Evolutionary conservation across 2,888 invertebrate species (phyloP).

Genomic region (Ypsolopha sequella): DNA sequence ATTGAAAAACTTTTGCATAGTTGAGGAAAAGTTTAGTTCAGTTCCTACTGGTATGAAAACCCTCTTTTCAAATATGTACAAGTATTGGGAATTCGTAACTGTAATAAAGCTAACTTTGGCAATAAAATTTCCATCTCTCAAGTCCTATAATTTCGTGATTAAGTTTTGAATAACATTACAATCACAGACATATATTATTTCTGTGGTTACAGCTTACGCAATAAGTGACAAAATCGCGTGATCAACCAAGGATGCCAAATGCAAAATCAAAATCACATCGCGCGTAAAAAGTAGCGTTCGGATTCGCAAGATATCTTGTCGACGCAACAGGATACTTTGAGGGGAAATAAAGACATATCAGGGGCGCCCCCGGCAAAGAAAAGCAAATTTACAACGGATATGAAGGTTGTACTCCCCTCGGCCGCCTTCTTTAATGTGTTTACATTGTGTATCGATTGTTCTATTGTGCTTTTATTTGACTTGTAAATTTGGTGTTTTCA

Average conservation of each 20-base stretch:
- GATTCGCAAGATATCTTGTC: constrained; percentile 17
- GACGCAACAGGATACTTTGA: constrained; percentile 62
- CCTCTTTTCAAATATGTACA: no score
- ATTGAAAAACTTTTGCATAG: no score
- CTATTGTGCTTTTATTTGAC: constrained; percentile 65
- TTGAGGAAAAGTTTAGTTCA: no score
- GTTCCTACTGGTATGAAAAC: no score
- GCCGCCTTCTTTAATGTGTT: constrained; percentile 44
- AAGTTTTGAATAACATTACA: no score
- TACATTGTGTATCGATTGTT: constrained; percentile 69
- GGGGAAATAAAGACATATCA: constrained; percentile 48
- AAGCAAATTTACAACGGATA: constrained; percentile 6
- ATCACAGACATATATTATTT: no score
- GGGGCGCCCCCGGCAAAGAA: constrained; percentile 22
- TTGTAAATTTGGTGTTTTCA: constrained; percentile 55
- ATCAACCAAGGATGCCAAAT: background rate
- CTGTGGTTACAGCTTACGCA: no score
- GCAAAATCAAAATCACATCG: background rate
- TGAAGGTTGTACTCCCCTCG: constrained; percentile 1
- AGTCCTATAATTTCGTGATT: no score
- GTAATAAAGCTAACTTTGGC: no score
- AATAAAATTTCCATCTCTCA: no score
- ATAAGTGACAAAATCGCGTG: background rate
- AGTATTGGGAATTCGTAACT: no score
- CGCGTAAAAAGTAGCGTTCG: background rate